phyloP scores from a whole-genome alignment of 2,888 invertebrate species.

The Callinectes sapidus region DNA sequence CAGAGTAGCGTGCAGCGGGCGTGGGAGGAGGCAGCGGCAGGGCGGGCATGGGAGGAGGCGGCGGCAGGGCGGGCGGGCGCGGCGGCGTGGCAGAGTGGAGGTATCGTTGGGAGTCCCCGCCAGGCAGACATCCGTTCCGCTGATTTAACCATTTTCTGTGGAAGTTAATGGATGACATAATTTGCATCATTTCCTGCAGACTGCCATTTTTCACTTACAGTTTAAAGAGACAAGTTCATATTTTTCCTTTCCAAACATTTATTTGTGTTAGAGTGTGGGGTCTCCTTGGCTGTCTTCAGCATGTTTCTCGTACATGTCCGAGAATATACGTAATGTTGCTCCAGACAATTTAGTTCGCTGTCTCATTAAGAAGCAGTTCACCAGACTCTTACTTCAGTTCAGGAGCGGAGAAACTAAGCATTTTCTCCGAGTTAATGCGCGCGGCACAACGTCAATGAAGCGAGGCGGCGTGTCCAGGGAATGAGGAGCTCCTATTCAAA shows the following conservation, averaged over 20 bases:
- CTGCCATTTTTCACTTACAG: not conserved
- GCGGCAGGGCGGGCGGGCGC: too few species aligned
- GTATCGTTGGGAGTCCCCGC: not conserved
- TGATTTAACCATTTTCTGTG: not conserved
- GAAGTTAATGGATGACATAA: not conserved
- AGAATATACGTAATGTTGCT: not conserved
- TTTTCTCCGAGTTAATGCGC: constrained; percentile 12
- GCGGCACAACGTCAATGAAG: not conserved
- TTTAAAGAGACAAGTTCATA: not conserved
- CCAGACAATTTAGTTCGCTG: not conserved
- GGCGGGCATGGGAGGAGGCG: not conserved
- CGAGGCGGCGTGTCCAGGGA: not conserved
- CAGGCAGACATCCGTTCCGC: not conserved
- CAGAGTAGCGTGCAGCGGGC: not conserved
- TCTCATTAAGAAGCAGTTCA: not conserved
- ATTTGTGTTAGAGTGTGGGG: not conserved
- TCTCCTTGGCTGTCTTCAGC: not conserved
- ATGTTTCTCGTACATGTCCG: not conserved
- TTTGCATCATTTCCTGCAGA: not conserved
- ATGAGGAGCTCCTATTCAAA: not conserved
- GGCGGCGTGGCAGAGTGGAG: not conserved
- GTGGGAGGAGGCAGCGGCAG: not conserved
- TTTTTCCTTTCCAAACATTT: constrained; percentile 22
- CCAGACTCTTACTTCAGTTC: not conserved
- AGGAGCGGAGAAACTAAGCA: not conserved